Evolutionary conservation across 2,888 invertebrate genomes (phyloP).

Genomic region (Microplitis deprimator): DNA sequence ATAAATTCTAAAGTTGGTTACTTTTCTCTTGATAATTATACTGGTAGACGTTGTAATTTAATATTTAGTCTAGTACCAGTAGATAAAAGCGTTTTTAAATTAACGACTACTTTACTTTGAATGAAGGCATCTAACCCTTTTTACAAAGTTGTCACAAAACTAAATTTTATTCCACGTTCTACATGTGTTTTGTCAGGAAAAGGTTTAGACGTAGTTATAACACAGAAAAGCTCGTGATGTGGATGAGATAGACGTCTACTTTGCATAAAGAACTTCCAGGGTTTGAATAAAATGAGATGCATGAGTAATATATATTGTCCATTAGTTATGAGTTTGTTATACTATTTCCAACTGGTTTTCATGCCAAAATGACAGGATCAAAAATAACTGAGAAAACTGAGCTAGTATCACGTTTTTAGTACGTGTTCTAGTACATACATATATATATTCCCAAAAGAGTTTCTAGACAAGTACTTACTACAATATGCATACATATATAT

Average conservation of each 20-base stretch:
- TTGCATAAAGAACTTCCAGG: background rate
- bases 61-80: background rate
- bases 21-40: too few species aligned
- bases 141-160: background rate
- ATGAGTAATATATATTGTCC: background rate
- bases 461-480: background rate
- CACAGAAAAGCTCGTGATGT: background rate
- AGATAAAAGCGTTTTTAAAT: background rate
- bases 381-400: background rate
- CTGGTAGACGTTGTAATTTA: background rate
- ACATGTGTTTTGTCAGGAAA: background rate
- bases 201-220: background rate
- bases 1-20: too few species aligned
- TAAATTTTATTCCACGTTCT: background rate
- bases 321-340: background rate
- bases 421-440: background rate
- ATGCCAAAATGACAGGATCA: background rate
- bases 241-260: background rate
- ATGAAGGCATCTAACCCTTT: background rate
- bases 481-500: background rate
- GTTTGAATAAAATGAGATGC: background rate
- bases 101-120: background rate
- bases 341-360: background rate
- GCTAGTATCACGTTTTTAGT: background rate
- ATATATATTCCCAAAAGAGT: background rate